A percentile compares a stretch with the other conserved stretches of the same genome.
Conservation (phyloP, 1,140 invertebrate species). For the Dolichoris vasculosae region DNA sequence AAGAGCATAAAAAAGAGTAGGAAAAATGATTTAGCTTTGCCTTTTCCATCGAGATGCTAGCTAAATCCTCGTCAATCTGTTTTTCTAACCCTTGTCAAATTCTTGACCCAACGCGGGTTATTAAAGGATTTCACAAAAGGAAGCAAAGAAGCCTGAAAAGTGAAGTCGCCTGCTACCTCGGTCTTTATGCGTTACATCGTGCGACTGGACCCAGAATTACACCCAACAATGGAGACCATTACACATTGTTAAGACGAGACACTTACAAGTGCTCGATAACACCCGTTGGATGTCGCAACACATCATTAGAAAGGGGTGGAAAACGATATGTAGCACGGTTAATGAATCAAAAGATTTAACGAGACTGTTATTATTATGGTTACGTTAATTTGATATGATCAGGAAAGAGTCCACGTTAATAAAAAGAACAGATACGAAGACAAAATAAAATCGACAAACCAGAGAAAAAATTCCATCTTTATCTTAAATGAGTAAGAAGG, state of each 20-base stretch:
- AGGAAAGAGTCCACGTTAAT: conserved; percentile 33
- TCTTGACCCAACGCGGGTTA: conserved; percentile 36
- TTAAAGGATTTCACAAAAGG: conserved; percentile 51
- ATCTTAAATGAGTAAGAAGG: not conserved
- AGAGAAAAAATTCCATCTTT: not conserved
- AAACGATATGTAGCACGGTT: conserved; percentile 52
- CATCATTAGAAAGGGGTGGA: conserved; percentile 16
- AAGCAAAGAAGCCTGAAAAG: conserved; percentile 38
- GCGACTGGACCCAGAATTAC: not conserved
- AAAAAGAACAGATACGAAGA: not conserved
- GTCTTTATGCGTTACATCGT: not conserved
- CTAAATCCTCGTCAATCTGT: conserved; percentile 32
- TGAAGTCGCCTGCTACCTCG: not conserved
- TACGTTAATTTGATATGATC: conserved; percentile 66
- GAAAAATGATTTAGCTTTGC: conserved; percentile 3
- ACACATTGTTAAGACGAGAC: conserved; percentile 60
- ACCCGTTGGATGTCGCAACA: not conserved
- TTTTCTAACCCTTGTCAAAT: conserved; percentile 16
- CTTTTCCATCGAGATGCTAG: conserved; percentile 34
- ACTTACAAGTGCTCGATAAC: conserved; percentile 54
- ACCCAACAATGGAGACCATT: conserved; percentile 57
- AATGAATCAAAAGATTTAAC: conserved; percentile 65
- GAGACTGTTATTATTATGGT: conserved; percentile 68
- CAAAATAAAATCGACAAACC: conserved; percentile 6
- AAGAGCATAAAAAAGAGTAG: not conserved